These are phyloP conservation scores for Zaprionus tsacasi DNA, from an alignment of 1,140 invertebrate species.

Conservation along the genomic window DNA sequence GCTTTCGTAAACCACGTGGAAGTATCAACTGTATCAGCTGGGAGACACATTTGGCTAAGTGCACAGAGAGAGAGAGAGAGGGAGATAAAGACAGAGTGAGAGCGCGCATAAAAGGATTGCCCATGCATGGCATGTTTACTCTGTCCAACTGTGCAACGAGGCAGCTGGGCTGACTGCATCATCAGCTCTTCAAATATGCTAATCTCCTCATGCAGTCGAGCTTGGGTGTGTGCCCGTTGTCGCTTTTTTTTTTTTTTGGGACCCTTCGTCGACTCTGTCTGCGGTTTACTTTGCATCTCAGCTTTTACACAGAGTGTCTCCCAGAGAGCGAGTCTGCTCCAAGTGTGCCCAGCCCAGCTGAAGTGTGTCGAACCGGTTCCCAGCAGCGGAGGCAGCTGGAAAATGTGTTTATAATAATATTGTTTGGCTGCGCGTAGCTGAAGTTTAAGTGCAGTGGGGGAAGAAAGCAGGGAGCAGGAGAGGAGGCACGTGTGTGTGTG, in stretches of 20 bases:
- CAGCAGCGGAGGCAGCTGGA: slow-evolving; percentile 52
- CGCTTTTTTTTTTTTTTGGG: neutral
- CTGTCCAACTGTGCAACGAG: neutral
- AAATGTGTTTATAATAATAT: slow-evolving; percentile 72
- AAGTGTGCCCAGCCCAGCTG: neutral
- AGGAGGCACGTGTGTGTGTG: neutral
- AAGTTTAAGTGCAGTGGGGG: slow-evolving; percentile 61
- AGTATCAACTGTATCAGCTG: neutral
- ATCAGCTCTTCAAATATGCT: slow-evolving; percentile 63
- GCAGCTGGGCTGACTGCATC: slow-evolving; percentile 2
- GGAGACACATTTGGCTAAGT: slow-evolving; percentile 19
- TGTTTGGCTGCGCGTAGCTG: slow-evolving; percentile 32
- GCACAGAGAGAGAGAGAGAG: neutral
- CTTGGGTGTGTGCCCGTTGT: slow-evolving; percentile 4
- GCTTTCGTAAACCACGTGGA: neutral
- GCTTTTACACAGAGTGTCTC: slow-evolving; percentile 50
- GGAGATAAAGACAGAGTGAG: no score
- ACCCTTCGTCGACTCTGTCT: neutral
- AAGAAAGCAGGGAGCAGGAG: neutral
- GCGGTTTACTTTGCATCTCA: slow-evolving; percentile 44
- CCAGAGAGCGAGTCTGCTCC: slow-evolving; percentile 30
- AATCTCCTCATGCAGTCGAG: slow-evolving; percentile 43
- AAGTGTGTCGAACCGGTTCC: slow-evolving; percentile 56
- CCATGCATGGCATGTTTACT: neutral
- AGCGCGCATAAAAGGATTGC: neutral